These are phyloP conservation scores for Phylloscopus whistleri DNA, from an alignment of 2,113 vertebrate species.

Conservation along the genomic window DNA sequence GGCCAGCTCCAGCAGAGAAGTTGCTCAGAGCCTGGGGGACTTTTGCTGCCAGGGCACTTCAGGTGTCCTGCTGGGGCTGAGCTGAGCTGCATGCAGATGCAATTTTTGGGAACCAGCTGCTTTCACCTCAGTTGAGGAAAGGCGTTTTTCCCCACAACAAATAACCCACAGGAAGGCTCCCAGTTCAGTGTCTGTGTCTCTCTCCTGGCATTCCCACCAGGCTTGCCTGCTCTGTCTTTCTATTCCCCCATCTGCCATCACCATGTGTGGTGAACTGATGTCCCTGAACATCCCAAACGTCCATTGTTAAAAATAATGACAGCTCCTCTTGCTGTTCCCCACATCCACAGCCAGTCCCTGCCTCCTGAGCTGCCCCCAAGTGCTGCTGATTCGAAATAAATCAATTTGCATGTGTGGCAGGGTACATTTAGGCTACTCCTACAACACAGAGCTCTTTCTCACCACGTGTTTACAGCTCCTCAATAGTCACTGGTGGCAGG, in stretches of 20 bases:
- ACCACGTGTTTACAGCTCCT: background rate
- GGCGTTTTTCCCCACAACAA: background rate
- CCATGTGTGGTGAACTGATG: background rate
- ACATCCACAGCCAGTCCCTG: background rate
- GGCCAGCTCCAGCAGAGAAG: no score
- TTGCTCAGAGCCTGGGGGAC: no score
- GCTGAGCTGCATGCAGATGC: background rate
- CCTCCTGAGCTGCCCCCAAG: background rate
- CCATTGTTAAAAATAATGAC: background rate
- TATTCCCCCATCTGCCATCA: background rate
- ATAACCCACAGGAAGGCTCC: background rate
- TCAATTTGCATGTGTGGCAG: background rate
- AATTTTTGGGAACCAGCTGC: background rate
- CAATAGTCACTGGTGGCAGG: background rate
- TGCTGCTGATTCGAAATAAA: background rate
- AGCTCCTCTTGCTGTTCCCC: background rate
- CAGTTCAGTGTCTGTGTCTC: background rate
- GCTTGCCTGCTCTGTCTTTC: background rate
- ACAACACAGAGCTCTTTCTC: background rate
- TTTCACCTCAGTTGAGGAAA: background rate
- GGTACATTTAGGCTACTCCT: background rate
- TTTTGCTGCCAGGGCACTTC: background rate
- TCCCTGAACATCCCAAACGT: background rate
- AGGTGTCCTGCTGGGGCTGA: no score
- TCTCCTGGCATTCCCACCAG: background rate